Base-by-base conservation (phyloP, 1,140 invertebrate species). In the Aleiodes sp. region DNA sequence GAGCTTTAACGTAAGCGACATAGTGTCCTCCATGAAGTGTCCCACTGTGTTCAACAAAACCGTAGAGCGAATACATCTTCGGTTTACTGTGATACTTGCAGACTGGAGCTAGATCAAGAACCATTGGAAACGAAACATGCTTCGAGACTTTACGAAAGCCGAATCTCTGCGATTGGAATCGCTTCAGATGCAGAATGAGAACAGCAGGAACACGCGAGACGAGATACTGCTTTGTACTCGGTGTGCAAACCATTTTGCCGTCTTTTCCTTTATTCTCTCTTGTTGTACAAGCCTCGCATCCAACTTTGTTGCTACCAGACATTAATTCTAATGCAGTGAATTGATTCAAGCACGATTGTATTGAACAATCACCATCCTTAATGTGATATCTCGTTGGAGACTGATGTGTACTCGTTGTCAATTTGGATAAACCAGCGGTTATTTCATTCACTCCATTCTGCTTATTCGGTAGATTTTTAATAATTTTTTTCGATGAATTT, bases 41-140 rank as follows among this genome's bases (percentile, higher is more conserved):
- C 2, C 98, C 98, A 67, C 92, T 93, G 80, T 99, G 98, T 79
- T 96, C 96, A 12, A 99, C 96, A 6, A 99, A 91, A 2, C 96
- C 97, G 79, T 98, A 99, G 16, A 99, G 86, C 0, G 94, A 92
- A 84, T 99, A 99, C 19, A 96, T 80, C 24, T 89, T 90, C 24
- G 86, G 83, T 79, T 93, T 90, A 57, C 91, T 90, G 75, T 93
- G 90, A 37, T 92, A 91, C 56, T 93, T 94, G 76, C 96, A 98
- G 80, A 96, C 97, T 10, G 96, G 95, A 21, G 96, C 92, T 26
- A 99, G 84, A 80, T 99, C 94, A 12, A 99, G 82, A 0, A 94
- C 72, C 4, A 93, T 87, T 0, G 96, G 94, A 82, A 99, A 99
- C 73, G 92, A 91, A 0, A 99, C 95, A 76, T 92, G 91, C 57